These are phyloP conservation scores for Hypsopygia costalis DNA, from an alignment of 2,888 invertebrate genomes.

Conservation along the genomic window DNA sequence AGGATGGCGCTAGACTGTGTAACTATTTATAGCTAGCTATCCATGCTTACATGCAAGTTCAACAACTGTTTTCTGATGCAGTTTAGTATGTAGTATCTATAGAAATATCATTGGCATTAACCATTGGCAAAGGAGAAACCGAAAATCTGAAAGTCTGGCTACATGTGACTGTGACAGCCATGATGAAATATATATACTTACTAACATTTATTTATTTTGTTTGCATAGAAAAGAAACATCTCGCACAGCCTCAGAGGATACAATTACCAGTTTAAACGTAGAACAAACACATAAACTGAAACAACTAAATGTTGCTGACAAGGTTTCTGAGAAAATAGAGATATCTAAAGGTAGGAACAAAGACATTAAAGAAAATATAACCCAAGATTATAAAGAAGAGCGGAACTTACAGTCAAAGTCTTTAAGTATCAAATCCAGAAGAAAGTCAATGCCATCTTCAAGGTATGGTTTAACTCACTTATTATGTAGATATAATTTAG, in stretches of 20 bases:
- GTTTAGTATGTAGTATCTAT: too few relatives aligned
- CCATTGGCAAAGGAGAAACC: too few relatives aligned
- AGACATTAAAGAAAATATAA: slow-evolving; percentile 29
- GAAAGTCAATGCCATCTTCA: slow-evolving; percentile 50
- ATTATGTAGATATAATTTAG: too few relatives aligned
- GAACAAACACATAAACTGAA: slow-evolving; percentile 15
- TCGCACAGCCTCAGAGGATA: slow-evolving; percentile 20
- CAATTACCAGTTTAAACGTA: slow-evolving; percentile 17
- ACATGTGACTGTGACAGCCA: too few relatives aligned
- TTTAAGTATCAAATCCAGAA: slow-evolving; percentile 36
- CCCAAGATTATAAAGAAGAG: slow-evolving; percentile 12
- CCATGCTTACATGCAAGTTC: too few relatives aligned
- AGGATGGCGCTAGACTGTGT: too few relatives aligned
- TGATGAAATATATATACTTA: too few relatives aligned
- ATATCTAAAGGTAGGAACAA: slow-evolving; percentile 16
- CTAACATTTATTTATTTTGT: too few relatives aligned
- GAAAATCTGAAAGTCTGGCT: too few relatives aligned
- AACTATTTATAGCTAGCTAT: too few relatives aligned
- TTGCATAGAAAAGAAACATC: slow-evolving; percentile 22
- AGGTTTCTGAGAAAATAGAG: slow-evolving; percentile 16
- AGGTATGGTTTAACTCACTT: slow-evolving; percentile 30
- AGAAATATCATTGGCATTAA: too few relatives aligned
- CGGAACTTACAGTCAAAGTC: slow-evolving; percentile 7
- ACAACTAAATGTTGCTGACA: slow-evolving; percentile 13
- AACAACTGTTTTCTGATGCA: too few relatives aligned